These are phyloP conservation scores for Pseudolycoriella hygida DNA, from an alignment of 2,888 invertebrate genomes.

Conservation along the genomic window DNA sequence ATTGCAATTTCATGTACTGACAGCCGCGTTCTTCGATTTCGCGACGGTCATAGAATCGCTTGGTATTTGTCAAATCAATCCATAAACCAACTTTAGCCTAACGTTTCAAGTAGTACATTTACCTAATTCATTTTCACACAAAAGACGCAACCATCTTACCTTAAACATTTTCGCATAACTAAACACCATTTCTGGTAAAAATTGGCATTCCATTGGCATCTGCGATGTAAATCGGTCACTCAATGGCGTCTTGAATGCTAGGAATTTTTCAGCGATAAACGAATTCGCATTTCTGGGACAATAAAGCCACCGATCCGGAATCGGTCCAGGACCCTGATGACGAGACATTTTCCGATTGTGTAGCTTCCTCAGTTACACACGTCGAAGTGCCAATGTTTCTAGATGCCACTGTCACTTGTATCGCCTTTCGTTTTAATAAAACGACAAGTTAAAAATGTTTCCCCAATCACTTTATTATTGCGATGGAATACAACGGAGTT, in stretches of 20 bases:
- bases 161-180: slow-evolving; percentile 57
- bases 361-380: background rate
- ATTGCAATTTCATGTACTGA: slow-evolving; percentile 74
- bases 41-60: slow-evolving; percentile 74
- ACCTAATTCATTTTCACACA: background rate
- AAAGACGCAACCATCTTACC: slow-evolving; percentile 29
- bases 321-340: slow-evolving; percentile 35
- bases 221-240: slow-evolving; percentile 63
- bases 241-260: slow-evolving; percentile 63
- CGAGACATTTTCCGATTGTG: slow-evolving; percentile 8
- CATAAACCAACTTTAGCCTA: slow-evolving; percentile 80
- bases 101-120: slow-evolving; percentile 7
- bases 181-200: slow-evolving; percentile 78
- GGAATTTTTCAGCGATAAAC: slow-evolving; percentile 63
- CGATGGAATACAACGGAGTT: no score
- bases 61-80: slow-evolving; percentile 94
- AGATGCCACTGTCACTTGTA: no score
- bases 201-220: slow-evolving; percentile 68
- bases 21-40: slow-evolving; percentile 59
- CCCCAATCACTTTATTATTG: no score
- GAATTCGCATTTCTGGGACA: slow-evolving; percentile 67
- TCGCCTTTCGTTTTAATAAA: no score
- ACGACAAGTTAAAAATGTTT: no score
- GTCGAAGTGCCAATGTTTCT: no score
- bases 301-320: slow-evolving; percentile 73